These are phyloP conservation scores for Prunella strophiata DNA, from an alignment of 2,797 vertebrate species.

Conservation along the genomic window DNA sequence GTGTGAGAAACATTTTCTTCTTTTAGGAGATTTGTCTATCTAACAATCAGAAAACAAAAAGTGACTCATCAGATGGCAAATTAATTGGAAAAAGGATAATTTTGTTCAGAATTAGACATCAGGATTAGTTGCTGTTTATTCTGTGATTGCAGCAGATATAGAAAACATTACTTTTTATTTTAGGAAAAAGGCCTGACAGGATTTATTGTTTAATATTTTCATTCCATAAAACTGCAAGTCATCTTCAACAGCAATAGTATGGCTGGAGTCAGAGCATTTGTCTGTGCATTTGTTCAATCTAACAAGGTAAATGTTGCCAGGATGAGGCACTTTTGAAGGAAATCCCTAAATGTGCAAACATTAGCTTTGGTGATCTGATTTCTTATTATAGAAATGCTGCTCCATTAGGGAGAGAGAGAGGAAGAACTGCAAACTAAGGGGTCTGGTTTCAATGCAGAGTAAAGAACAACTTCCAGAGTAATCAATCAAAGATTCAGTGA, in stretches of 20 bases:
- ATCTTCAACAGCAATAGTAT: neutral
- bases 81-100: neutral
- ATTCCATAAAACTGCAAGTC: neutral
- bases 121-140: conserved; percentile 7
- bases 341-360: neutral
- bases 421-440: neutral
- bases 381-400: neutral
- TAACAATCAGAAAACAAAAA: neutral
- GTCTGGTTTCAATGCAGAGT: neutral
- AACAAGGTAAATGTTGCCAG: neutral
- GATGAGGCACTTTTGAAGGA: neutral
- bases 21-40: neutral
- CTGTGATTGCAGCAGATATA: neutral
- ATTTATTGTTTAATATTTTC: conserved; percentile 2
- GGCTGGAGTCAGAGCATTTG: neutral
- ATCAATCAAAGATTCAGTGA: neutral
- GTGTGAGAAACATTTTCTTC: conserved; percentile 9
- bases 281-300: neutral
- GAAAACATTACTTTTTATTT: neutral
- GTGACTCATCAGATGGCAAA: neutral
- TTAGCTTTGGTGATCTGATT: neutral
- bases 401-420: neutral
- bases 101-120: neutral
- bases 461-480: neutral
- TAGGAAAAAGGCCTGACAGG: neutral